Evolutionary conservation across 1,140 invertebrate species (phyloP).

Genomic region (Cepaea nemoralis): DNA sequence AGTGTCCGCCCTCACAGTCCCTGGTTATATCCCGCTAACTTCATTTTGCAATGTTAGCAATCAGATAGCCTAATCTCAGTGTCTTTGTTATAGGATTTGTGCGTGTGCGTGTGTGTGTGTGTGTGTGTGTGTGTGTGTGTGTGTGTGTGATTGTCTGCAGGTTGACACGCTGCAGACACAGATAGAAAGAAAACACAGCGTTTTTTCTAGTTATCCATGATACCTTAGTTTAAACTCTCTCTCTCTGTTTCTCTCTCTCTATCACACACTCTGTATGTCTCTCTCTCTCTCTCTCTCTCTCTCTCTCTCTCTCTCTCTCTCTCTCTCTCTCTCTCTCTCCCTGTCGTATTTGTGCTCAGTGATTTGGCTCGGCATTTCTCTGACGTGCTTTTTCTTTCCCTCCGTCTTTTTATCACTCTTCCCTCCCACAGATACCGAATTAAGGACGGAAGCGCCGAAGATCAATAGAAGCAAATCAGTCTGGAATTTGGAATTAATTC

Average conservation of each 20-base stretch:
- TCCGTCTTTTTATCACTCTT: conserved; percentile 7
- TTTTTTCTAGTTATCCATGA: background rate
- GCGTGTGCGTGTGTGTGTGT: background rate
- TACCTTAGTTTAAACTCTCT: background rate
- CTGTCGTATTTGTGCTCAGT: background rate
- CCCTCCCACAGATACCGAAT: background rate
- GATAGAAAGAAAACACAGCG: too few species aligned
- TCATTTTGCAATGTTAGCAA: too few species aligned
- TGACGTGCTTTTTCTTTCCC: background rate
- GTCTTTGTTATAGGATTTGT: too few species aligned
- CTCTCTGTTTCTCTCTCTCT: background rate
- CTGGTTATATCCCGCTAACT: too few species aligned
- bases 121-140: background rate
- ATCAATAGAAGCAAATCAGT: conserved; percentile 24
- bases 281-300: background rate
- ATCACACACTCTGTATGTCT: background rate
- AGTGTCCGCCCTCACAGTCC: too few species aligned
- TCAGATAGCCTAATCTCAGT: too few species aligned
- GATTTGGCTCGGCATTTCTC: background rate
- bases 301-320: background rate
- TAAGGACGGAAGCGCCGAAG: conserved; percentile 22
- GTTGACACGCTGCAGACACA: too few species aligned
- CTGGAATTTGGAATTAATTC: conserved; percentile 26
- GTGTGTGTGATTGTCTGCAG: too few species aligned
- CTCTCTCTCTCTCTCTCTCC: background rate